These are phyloP conservation scores for Ceuthmochares aereus DNA, from an alignment of 2,113 vertebrate species.

Conservation along the genomic window DNA sequence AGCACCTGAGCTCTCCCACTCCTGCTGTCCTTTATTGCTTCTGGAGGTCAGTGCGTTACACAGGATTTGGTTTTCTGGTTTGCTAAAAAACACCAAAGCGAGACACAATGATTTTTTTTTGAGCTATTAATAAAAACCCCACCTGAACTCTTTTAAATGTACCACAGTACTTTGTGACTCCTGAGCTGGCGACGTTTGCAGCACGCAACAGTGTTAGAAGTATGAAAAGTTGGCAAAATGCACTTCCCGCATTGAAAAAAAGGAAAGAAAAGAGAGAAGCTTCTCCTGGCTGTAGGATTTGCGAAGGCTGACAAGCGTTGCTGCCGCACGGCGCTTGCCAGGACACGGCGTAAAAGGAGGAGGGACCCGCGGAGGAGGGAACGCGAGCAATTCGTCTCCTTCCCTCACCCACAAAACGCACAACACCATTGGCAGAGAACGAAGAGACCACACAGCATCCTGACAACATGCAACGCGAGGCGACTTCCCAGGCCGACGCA, in stretches of 20 bases:
- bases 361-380: neutral
- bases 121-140: neutral
- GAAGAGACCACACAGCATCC: neutral
- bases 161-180: neutral
- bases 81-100: neutral
- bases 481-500: accelerated
- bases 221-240: neutral
- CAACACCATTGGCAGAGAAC: neutral
- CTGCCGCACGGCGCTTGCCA: neutral
- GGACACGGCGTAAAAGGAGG: neutral
- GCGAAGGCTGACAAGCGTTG: neutral
- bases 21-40: constrained; percentile 43
- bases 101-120: neutral
- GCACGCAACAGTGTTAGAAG: neutral
- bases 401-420: neutral
- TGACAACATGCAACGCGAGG: neutral
- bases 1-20: constrained; percentile 42
- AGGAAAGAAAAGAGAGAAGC: neutral
- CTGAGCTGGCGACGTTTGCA: constrained; percentile 4
- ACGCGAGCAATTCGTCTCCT: neutral
- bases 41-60: constrained; percentile 15
- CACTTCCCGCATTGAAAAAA: neutral
- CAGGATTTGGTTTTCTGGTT: neutral
- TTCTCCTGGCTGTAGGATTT: constrained; percentile 20
- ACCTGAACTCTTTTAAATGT: constrained; percentile 1